A percentile compares a stretch with the other conserved stretches of the same genome.
Conservation (phyloP, 2,797 vertebrate genomes). For the Heteromormyrus szaboi region DNA sequence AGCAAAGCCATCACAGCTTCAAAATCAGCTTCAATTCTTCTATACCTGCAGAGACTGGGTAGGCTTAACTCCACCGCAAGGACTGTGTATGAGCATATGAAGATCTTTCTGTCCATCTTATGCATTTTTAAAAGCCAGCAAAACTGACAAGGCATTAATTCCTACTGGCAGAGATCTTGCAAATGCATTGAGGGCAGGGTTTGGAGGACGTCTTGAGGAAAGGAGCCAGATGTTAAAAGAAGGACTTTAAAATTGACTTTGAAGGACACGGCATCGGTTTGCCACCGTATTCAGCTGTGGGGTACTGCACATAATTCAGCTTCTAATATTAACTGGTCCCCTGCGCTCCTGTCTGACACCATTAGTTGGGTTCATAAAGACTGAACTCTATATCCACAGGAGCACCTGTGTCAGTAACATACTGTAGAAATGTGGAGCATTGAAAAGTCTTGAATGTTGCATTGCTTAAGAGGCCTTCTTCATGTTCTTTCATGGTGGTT, state of each 20-base stretch:
- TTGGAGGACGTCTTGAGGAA: not conserved
- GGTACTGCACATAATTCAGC: not conserved
- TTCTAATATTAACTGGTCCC: slow-evolving; percentile 1
- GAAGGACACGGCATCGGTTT: not conserved
- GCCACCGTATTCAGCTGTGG: not conserved
- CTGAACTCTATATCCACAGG: not conserved
- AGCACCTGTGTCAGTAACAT: not conserved
- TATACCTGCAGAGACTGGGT: not conserved
- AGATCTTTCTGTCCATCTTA: not conserved
- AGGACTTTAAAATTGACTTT: not conserved
- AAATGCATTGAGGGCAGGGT: not conserved
- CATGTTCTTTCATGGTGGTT: not conserved
- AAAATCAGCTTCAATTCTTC: not conserved
- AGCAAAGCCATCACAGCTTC: not conserved
- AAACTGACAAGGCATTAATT: not conserved
- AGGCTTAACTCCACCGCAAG: not conserved
- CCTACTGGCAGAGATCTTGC: not conserved
- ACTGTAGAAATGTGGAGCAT: not conserved
- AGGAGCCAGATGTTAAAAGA: not conserved
- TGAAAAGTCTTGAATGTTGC: not conserved
- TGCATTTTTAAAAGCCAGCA: not conserved
- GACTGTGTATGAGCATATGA: not conserved
- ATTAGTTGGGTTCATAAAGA: not conserved
- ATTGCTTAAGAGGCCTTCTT: not conserved
- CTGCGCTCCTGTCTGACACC: not conserved